Percentiles rank a stretch among this genome's conserved stretches.
Evolutionary conservation across 2,888 invertebrate species (phyloP).

Genomic region (Tholera decimalis): DNA sequence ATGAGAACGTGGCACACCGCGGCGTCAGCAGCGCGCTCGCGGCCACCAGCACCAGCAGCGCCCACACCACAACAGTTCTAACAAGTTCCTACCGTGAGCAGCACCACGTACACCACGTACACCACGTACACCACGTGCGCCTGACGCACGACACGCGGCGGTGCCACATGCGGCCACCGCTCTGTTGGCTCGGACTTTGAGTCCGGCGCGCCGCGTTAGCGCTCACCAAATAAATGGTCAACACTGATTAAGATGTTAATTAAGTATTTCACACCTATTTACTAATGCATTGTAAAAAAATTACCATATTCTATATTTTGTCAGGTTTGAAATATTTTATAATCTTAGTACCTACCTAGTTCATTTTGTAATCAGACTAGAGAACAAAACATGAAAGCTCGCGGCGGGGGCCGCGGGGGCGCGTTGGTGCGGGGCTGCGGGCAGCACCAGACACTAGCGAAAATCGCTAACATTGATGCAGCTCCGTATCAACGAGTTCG

Average conservation of each 20-base stretch:
- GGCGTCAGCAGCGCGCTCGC: no score
- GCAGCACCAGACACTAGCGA: conserved; percentile 22
- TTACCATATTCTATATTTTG: no score
- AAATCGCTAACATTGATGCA: neutral
- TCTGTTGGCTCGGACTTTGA: conserved; percentile 29
- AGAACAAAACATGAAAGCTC: neutral
- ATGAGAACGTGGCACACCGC: no score
- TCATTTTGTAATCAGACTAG: neutral
- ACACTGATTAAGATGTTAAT: conserved; percentile 19
- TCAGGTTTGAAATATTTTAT: no score
- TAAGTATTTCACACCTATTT: conserved; percentile 25
- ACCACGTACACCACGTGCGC: no score
- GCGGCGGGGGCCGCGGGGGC: neutral
- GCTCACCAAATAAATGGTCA: neutral
- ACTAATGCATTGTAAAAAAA: conserved; percentile 14
- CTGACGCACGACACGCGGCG: no score
- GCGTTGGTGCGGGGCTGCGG: neutral
- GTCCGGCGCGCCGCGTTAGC: neutral
- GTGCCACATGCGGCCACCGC: no score
- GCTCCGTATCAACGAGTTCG: neutral
- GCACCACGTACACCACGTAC: no score
- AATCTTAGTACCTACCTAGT: no score
- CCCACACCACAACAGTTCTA: no score
- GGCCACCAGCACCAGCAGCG: no score
- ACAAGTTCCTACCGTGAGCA: no score